Conservation (phyloP, 2,797 vertebrate species). For the Poecilia velifera region DNA sequence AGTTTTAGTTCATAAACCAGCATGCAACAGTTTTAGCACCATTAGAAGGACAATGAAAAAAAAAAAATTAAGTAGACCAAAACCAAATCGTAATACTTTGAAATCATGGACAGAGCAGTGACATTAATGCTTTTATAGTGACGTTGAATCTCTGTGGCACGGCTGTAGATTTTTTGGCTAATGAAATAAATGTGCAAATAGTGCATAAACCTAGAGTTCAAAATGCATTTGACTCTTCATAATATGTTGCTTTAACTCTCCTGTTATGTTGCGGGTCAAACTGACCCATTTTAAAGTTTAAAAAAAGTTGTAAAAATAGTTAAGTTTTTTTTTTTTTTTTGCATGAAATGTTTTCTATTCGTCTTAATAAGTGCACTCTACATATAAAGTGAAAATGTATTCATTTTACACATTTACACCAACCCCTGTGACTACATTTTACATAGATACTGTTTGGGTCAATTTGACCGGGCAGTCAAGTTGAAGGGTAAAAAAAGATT, state of each 20-base stretch:
- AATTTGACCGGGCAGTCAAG: too few species aligned
- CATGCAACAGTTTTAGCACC: background rate
- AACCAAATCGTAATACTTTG: background rate
- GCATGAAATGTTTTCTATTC: too few species aligned
- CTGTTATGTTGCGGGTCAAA: too few species aligned
- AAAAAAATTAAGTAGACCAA: constrained; percentile 3
- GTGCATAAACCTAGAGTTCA: constrained; percentile 25
- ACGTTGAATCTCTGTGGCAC: background rate
- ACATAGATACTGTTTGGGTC: too few species aligned
- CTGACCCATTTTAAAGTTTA: too few species aligned
- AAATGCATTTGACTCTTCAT: background rate
- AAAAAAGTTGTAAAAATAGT: too few species aligned
- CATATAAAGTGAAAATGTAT: too few species aligned
- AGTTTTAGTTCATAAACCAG: constrained; percentile 41
- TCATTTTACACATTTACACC: too few species aligned
- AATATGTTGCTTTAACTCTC: constrained; percentile 3
- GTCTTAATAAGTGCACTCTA: too few species aligned
- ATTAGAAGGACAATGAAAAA: constrained; percentile 3
- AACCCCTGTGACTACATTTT: too few species aligned
- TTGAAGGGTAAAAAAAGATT: too few species aligned
- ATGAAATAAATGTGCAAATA: constrained; percentile 50
- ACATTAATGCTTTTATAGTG: background rate
- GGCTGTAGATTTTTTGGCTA: constrained; percentile 28
- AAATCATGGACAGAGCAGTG: background rate
- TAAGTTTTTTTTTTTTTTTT: too few species aligned